Evolutionary conservation across 2,888 invertebrate species (phyloP).

Genomic region (Hirtodrosophila cameraria): DNA sequence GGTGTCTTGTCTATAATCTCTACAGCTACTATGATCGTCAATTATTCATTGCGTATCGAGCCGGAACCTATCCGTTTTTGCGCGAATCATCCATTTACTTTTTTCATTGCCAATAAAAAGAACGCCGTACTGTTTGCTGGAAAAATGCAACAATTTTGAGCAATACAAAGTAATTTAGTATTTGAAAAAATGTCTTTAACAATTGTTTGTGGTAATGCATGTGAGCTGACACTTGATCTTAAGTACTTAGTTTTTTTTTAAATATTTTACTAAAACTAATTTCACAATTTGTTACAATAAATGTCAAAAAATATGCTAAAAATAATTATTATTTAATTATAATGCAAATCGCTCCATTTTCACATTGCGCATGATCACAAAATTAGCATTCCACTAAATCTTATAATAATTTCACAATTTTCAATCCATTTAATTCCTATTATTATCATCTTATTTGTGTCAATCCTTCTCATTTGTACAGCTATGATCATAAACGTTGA

Average conservation of each 20-base stretch:
- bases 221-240: no score
- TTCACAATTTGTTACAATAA: no score
- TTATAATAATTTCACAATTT: background rate
- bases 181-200: no score
- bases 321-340: no score
- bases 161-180: no score
- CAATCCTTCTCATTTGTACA: slow-evolving; percentile 1
- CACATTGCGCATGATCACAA: no score
- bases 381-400: no score
- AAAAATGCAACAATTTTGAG: slow-evolving; percentile 4
- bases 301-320: no score
- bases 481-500: background rate
- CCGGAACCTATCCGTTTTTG: slow-evolving; percentile 35
- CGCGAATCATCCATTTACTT: slow-evolving; percentile 52
- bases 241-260: no score
- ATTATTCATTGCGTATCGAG: background rate
- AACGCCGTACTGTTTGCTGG: slow-evolving; percentile 44
- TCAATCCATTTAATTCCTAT: background rate
- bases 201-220: no score
- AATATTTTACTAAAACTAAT: no score
- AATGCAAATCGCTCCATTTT: no score
- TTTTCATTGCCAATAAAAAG: slow-evolving; percentile 29
- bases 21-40: slow-evolving; percentile 23
- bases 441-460: slow-evolving; percentile 2
- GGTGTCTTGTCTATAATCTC: background rate